Evolutionary conservation across 1,140 invertebrate species (phyloP).

Genomic region (Hylaeus volcanicus): DNA sequence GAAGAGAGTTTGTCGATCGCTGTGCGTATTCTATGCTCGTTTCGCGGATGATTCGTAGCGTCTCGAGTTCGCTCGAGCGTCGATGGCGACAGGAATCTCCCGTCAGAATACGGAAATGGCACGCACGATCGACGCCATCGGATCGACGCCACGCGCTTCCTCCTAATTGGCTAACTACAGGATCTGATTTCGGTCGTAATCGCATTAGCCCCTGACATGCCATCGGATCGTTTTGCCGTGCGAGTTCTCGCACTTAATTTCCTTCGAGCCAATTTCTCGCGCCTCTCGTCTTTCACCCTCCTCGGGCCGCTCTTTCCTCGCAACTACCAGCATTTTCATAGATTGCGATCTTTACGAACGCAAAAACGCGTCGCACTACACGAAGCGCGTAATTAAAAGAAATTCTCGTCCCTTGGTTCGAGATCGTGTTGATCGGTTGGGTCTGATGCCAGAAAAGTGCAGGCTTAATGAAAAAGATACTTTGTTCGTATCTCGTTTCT

Average conservation of each 20-base stretch:
- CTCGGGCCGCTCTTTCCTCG: background rate
- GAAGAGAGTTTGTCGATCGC: conserved; percentile 26
- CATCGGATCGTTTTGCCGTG: conserved; percentile 53
- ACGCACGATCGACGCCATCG: conserved; percentile 34
- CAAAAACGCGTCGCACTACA: conserved; percentile 20
- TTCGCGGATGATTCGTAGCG: background rate
- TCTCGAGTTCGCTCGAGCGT: background rate
- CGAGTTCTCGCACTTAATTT: conserved; percentile 62
- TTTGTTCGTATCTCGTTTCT: too few relatives aligned
- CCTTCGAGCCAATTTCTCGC: conserved; percentile 44
- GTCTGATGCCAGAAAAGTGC: too few relatives aligned
- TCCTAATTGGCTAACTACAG: conserved; percentile 65
- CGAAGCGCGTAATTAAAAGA: conserved; percentile 33
- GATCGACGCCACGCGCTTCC: conserved; percentile 33
- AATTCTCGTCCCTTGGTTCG: background rate
- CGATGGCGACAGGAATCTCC: background rate
- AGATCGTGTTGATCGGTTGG: too few relatives aligned
- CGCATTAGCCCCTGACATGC: conserved; percentile 63
- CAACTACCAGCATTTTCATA: conserved; percentile 46
- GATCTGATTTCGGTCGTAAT: conserved; percentile 69
- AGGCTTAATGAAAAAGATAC: too few relatives aligned
- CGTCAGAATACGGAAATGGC: conserved; percentile 52
- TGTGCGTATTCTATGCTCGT: background rate
- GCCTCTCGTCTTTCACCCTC: conserved; percentile 20
- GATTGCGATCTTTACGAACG: conserved; percentile 49